Evolutionary conservation across 30 jellyfish, hydroid and myxozoan genomes (phyloP).

Genomic region (Rhopilema esculentum): DNA sequence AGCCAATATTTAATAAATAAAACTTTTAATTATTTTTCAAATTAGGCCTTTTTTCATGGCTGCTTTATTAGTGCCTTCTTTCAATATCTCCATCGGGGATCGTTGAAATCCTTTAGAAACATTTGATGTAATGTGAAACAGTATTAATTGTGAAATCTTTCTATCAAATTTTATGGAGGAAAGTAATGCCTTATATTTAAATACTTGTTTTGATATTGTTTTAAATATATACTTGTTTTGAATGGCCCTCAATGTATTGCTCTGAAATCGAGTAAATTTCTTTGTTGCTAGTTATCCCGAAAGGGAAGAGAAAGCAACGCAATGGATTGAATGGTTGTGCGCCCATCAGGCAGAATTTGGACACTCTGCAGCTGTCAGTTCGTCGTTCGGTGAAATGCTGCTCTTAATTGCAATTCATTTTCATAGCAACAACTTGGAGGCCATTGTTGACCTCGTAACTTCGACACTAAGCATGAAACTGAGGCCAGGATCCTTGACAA

Average conservation of each 20-base stretch:
- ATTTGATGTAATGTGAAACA: too few species aligned
- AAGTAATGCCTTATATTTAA: too few species aligned
- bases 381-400: slow-evolving; percentile 94
- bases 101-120: too few species aligned
- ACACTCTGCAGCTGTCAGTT: slow-evolving; percentile 44
- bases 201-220: too few species aligned
- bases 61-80: too few species aligned
- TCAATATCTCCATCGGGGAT: too few species aligned
- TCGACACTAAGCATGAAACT: slow-evolving; percentile 83
- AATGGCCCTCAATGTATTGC: background rate
- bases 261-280: background rate
- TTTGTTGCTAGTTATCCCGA: slow-evolving; percentile 71
- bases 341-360: slow-evolving; percentile 76
- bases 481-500: slow-evolving; percentile 93
- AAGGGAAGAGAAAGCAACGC: slow-evolving; percentile 84
- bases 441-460: slow-evolving; percentile 88
- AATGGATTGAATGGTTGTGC: slow-evolving; percentile 89
- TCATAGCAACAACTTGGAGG: slow-evolving; percentile 94
- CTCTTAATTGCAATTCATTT: slow-evolving; percentile 96
- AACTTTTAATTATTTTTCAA: too few species aligned
- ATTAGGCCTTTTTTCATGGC: too few species aligned
- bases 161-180: too few species aligned
- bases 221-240: background rate
- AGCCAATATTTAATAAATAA: too few species aligned
- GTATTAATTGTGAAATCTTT: too few species aligned